A percentile compares a stretch with the other conserved stretches of the same genome.
Evolutionary conservation across 2,113 vertebrate species (phyloP).

Genomic region (Leucopsar rothschildi): DNA sequence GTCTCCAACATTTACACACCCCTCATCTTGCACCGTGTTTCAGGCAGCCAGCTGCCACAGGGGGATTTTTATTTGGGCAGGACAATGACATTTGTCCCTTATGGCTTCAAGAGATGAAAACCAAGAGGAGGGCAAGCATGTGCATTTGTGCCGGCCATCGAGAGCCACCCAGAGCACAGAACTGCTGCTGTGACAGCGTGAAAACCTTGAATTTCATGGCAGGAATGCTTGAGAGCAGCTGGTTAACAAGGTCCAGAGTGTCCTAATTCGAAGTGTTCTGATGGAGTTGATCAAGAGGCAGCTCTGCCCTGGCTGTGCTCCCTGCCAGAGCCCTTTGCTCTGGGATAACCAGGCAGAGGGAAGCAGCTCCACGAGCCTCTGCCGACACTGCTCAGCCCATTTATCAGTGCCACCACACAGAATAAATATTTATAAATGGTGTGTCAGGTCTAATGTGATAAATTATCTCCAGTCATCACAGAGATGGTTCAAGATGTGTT

Average conservation of each 20-base stretch:
- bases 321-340: not conserved
- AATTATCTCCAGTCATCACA: conserved; percentile 46
- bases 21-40: rapidly evolving
- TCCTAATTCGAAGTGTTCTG: not conserved
- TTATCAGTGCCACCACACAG: conserved; percentile 3
- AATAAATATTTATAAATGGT: conserved; percentile 68
- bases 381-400: not conserved
- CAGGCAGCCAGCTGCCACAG: not conserved
- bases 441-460: conserved; percentile 57
- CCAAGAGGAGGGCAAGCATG: rapidly evolving
- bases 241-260: not conserved
- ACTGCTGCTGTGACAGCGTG: not conserved
- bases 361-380: rapidly evolving
- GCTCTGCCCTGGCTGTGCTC: not conserved
- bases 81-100: not conserved
- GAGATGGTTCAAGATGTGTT: conserved; percentile 25
- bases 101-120: rapidly evolving
- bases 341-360: not conserved
- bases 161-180: not conserved
- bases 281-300: not conserved
- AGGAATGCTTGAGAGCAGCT: not conserved
- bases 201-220: not conserved
- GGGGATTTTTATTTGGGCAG: not conserved
- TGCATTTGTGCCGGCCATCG: not conserved
- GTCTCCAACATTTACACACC: rapidly evolving